Percentiles rank a stretch among this genome's conserved stretches.
These are phyloP conservation scores for Oscheius sp. DNA, from an alignment of 2,888 invertebrate species.

Conservation along the genomic window DNA sequence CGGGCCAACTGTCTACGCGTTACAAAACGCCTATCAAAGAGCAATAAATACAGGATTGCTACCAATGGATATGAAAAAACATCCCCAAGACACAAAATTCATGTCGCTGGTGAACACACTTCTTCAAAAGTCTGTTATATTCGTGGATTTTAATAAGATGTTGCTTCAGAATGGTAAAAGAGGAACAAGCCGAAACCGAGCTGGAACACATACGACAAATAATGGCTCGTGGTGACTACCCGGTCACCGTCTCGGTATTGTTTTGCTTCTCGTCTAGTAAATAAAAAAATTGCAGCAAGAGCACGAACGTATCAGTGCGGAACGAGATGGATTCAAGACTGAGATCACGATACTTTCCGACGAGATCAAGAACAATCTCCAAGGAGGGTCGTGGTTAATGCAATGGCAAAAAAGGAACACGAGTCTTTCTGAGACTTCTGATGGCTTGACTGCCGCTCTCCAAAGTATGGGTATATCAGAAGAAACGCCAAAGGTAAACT, in stretches of 20 bases:
- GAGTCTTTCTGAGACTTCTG: constrained; percentile 5
- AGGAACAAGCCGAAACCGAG: constrained; percentile 44
- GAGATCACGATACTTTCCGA: constrained; percentile 31
- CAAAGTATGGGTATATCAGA: constrained; percentile 27
- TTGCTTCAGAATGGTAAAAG: constrained; percentile 36
- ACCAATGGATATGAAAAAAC: constrained; percentile 18
- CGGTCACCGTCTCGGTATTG: constrained; percentile 1
- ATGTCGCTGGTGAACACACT: constrained; percentile 26
- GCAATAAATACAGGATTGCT: constrained; percentile 18
- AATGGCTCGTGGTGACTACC: constrained; percentile 28
- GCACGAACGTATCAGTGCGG: constrained; percentile 19
- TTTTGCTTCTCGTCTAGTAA: too few relatives aligned
- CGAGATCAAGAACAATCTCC: constrained; percentile 23
- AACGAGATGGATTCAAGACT: constrained; percentile 24
- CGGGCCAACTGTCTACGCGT: constrained; percentile 19
- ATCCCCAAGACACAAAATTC: background rate
- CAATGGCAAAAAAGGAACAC: constrained; percentile 29
- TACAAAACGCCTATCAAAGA: constrained; percentile 19
- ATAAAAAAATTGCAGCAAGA: constrained; percentile 25
- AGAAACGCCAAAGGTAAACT: constrained; percentile 15
- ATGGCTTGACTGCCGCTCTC: constrained; percentile 21
- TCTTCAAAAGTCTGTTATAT: background rate
- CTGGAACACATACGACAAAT: constrained; percentile 43
- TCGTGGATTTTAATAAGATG: background rate
- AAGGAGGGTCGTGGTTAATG: background rate